These are phyloP conservation scores for Pipa parva DNA, from an alignment of 2,113 vertebrate genomes.

Conservation along the genomic window DNA sequence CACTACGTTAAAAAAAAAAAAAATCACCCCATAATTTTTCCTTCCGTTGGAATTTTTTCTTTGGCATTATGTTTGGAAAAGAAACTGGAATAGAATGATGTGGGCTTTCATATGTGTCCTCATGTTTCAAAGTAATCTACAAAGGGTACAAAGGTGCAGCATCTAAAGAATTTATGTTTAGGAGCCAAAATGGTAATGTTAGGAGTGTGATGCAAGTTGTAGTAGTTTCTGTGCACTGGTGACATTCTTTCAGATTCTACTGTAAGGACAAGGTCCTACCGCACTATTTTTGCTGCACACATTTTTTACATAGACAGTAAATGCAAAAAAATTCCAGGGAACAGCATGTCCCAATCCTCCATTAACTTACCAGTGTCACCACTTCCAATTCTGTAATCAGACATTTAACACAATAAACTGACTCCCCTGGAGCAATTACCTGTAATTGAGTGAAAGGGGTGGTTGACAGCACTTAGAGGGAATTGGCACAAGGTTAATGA, in stretches of 20 bases:
- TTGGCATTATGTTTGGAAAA: conserved; percentile 41
- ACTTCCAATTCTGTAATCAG: no score
- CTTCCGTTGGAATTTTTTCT: conserved; percentile 43
- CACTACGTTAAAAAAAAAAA: conserved; percentile 27
- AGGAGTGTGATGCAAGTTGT: conserved; percentile 18
- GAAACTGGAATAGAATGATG: conserved; percentile 5
- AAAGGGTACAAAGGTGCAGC: conserved; percentile 8
- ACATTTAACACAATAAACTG: no score
- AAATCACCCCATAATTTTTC: conserved; percentile 45
- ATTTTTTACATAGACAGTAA: no score
- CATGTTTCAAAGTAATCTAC: conserved; percentile 20
- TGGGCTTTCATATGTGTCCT: conserved; percentile 1
- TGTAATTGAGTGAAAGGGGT: no score
- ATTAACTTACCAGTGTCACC: no score
- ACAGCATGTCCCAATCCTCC: no score
- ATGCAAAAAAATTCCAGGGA: no score
- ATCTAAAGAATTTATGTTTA: neutral
- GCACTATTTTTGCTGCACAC: no score
- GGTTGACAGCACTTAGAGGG: no score
- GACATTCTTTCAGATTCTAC: conserved; percentile 1
- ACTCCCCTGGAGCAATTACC: no score
- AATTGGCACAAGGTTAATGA: no score
- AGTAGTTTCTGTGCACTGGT: conserved; percentile 6
- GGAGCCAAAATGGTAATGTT: conserved; percentile 6
- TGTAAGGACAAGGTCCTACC: no score